These are phyloP conservation scores for Himalopsyche tibetana DNA, from an alignment of 2,888 invertebrate genomes.

Conservation along the genomic window DNA sequence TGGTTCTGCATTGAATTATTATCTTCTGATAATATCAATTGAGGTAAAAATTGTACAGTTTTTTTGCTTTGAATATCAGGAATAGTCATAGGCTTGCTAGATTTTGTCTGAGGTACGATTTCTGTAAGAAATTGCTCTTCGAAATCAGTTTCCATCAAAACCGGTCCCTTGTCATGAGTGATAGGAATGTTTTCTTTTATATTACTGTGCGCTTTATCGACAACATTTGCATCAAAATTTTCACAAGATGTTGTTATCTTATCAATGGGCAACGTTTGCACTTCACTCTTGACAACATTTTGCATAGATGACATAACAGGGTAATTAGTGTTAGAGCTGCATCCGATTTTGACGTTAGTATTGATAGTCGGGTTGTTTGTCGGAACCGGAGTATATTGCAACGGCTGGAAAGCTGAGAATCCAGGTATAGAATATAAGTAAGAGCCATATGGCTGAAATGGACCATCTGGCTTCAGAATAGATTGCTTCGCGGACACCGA, in stretches of 20 bases:
- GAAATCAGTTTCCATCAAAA: slow-evolving; percentile 69
- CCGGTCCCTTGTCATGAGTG: not conserved
- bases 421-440: slow-evolving; percentile 74
- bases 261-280: slow-evolving; percentile 4
- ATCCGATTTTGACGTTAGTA: slow-evolving; percentile 3
- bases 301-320: slow-evolving; percentile 24
- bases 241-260: not conserved
- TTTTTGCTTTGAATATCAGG: slow-evolving; percentile 7
- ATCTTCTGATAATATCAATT: not conserved
- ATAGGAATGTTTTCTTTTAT: not conserved
- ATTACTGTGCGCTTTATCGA: not conserved
- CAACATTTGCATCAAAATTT: not conserved
- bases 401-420: slow-evolving; percentile 75
- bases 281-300: not conserved
- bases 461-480: slow-evolving; percentile 67
- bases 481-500: slow-evolving; percentile 70
- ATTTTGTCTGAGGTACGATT: slow-evolving; percentile 66
- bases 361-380: slow-evolving; percentile 8
- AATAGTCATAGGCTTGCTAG: not conserved
- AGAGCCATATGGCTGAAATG: slow-evolving; percentile 71
- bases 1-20: not conserved
- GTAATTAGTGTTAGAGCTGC: slow-evolving; percentile 14
- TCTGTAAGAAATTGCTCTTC: slow-evolving; percentile 73
- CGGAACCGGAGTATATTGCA: slow-evolving; percentile 68
- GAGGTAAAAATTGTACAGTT: slow-evolving; percentile 12